These are phyloP conservation scores for Hoplostethus atlanticus DNA, from an alignment of 2,797 vertebrate species.

Conservation along the genomic window DNA sequence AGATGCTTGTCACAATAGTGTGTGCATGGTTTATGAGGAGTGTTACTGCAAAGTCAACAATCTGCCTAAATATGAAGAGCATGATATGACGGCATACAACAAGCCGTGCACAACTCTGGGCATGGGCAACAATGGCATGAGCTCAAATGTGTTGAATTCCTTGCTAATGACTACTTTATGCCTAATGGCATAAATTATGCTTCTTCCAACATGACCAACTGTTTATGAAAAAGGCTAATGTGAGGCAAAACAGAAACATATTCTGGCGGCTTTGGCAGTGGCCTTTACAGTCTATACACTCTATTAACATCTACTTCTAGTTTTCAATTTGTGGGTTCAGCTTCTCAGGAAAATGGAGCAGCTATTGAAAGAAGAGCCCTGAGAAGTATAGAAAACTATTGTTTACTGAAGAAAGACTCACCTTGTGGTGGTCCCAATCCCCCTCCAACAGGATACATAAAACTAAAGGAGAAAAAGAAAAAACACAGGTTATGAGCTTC, in stretches of 20 bases:
- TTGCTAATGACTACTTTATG: constrained; percentile 7
- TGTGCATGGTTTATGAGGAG: constrained; percentile 34
- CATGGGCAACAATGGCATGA: constrained; percentile 14
- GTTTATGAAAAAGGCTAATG: not conserved
- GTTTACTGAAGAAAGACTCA: constrained; percentile 72
- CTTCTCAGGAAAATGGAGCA: not conserved
- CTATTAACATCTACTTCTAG: not conserved
- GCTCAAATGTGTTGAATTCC: not conserved
- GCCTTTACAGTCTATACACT: not conserved
- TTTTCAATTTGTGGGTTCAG: not conserved
- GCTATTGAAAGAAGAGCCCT: not conserved
- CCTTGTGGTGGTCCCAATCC: constrained; percentile 94
- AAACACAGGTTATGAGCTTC: constrained; percentile 34
- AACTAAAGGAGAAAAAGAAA: constrained; percentile 81
- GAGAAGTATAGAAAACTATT: not conserved
- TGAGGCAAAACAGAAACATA: not conserved
- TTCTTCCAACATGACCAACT: not conserved
- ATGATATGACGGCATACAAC: not conserved
- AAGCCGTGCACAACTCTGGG: constrained; percentile 9
- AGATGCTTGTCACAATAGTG: constrained; percentile 38
- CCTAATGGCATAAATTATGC: not conserved
- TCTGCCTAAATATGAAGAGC: constrained; percentile 32
- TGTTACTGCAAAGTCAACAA: constrained; percentile 44
- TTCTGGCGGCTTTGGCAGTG: not conserved
- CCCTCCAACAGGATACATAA: constrained; percentile 94